Conservation (phyloP, 2,113 vertebrate genomes). For the Syngnathus floridae region DNA sequence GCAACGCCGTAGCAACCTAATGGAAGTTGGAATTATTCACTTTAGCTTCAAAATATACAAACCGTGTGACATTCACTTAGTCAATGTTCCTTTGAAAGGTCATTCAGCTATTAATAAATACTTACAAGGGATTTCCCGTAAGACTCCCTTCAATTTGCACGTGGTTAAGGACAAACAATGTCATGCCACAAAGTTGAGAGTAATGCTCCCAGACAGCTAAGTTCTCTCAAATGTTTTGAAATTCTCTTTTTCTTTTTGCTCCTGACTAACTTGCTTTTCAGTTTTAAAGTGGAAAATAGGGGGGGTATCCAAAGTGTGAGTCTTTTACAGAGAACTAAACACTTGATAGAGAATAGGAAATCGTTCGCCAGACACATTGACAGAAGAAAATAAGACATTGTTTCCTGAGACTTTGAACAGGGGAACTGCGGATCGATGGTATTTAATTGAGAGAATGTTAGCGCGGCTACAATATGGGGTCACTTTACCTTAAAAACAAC, state of each 20-base stretch:
- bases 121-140: neutral
- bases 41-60: neutral
- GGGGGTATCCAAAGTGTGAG: neutral
- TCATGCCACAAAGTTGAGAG: neutral
- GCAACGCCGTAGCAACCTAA: constrained; percentile 92
- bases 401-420: constrained; percentile 22
- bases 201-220: neutral
- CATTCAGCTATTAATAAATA: neutral
- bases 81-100: neutral
- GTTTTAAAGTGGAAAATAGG: neutral
- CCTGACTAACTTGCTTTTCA: neutral
- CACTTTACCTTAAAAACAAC: neutral
- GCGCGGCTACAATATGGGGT: constrained; percentile 1
- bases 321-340: constrained; percentile 15
- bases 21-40: constrained; percentile 11
- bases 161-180: neutral
- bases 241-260: neutral
- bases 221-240: neutral
- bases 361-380: constrained; percentile 7
- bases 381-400: constrained; percentile 19
- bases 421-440: constrained; percentile 24
- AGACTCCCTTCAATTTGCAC: neutral
- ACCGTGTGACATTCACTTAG: neutral
- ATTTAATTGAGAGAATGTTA: neutral
- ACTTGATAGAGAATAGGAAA: constrained; percentile 11